Conservation (phyloP, 1,140 invertebrate genomes). For the Drosophila subobscura region DNA sequence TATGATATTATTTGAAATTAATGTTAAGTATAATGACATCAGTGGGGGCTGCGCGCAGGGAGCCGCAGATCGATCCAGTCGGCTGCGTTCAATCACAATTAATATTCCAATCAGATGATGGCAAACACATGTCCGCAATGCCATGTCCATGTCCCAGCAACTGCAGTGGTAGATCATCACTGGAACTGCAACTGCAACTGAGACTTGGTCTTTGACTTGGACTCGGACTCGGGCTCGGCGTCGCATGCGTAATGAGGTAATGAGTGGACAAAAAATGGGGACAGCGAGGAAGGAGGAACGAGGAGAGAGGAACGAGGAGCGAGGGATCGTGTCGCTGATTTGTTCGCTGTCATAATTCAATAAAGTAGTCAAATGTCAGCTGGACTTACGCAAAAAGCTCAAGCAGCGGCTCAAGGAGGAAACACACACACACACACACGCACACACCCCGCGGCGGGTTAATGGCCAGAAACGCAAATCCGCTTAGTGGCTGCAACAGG, state of each 20-base stretch:
- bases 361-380: conserved; percentile 78
- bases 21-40: conserved; percentile 70
- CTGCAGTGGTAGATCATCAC: conserved; percentile 25
- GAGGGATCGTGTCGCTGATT: conserved; percentile 74
- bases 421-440: background rate
- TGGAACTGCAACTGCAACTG: no score
- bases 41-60: conserved; percentile 5
- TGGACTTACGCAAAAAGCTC: conserved; percentile 50
- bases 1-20: conserved; percentile 80
- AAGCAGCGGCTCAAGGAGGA: background rate
- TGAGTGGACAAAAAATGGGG: conserved; percentile 24
- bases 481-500: conserved; percentile 28
- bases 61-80: no score
- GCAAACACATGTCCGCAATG: conserved; percentile 67
- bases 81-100: conserved; percentile 61
- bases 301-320: background rate
- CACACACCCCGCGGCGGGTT: conserved; percentile 21
- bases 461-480: conserved; percentile 54
- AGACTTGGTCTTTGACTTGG: background rate
- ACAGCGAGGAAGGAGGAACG: background rate
- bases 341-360: conserved; percentile 83
- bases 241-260: conserved; percentile 58
- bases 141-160: conserved; percentile 11
- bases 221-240: conserved; percentile 23
- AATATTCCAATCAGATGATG: conserved; percentile 68